Evolutionary conservation across 2,888 invertebrate genomes (phyloP).

Genomic region (Caenorhabditis sulstoni): DNA sequence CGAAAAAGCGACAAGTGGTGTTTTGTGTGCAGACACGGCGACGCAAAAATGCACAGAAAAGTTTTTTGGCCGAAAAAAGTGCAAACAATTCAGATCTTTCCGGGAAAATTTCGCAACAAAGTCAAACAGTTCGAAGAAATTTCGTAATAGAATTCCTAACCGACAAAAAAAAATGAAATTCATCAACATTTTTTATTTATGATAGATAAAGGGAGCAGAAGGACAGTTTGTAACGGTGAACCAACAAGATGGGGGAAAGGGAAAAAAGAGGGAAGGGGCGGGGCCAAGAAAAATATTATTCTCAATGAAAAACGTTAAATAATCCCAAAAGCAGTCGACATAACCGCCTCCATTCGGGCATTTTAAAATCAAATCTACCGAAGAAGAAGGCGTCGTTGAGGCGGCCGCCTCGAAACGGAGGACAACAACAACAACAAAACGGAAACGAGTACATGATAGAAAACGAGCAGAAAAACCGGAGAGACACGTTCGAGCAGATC

Average conservation of each 20-base stretch:
- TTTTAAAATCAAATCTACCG: conserved; percentile 60
- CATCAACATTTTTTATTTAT: conserved; percentile 39
- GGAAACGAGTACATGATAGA: conserved; percentile 44
- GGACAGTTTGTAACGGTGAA: conserved; percentile 1
- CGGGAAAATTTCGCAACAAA: no score
- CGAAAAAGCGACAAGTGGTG: no score
- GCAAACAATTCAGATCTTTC: no score
- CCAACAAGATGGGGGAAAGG: background rate
- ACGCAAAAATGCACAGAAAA: conserved; percentile 3
- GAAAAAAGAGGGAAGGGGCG: conserved; percentile 1
- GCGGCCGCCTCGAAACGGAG: no score
- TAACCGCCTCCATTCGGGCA: conserved; percentile 61
- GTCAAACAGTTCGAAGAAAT: background rate
- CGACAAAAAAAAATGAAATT: background rate
- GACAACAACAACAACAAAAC: conserved; percentile 16
- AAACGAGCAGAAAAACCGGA: conserved; percentile 6
- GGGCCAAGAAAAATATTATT: background rate
- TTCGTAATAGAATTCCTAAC: background rate
- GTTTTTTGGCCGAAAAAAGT: no score
- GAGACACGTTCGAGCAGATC: conserved; percentile 13
- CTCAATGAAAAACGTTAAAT: conserved; percentile 10
- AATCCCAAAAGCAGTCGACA: background rate
- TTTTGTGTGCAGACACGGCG: background rate
- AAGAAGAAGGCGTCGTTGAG: conserved; percentile 57
- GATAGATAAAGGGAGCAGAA: conserved; percentile 23